A percentile compares a stretch with the other conserved stretches of the same genome.
Evolutionary conservation across 2,113 vertebrate species (phyloP).

Genomic region (Petrocephalus zakoni): DNA sequence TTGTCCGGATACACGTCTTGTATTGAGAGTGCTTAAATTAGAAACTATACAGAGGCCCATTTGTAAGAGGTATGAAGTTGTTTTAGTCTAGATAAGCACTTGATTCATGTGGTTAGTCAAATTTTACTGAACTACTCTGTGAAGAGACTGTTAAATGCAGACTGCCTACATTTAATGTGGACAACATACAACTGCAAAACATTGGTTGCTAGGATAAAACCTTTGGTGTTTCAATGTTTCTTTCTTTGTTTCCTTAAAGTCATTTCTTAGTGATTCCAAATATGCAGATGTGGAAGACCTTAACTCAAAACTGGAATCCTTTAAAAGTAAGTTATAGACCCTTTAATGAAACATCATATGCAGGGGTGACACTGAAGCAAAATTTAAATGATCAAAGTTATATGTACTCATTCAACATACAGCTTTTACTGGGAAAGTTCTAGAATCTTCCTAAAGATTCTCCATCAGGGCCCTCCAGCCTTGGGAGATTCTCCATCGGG

Average conservation of each 20-base stretch:
- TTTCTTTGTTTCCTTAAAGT: conserved; percentile 49
- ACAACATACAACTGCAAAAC: background rate
- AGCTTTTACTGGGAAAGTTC: background rate
- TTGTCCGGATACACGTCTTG: background rate
- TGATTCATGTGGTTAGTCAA: background rate
- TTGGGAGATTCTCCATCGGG: no score
- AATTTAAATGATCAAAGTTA: background rate
- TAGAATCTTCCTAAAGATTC: background rate
- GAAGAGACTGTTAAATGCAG: background rate
- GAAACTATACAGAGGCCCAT: background rate
- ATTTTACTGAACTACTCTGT: background rate
- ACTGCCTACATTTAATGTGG: background rate
- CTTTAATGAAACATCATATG: background rate
- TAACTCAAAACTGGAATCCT: conserved; percentile 61
- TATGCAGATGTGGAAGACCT: conserved; percentile 68
- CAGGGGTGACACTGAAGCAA: background rate
- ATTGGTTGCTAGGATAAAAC: background rate
- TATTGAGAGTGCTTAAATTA: background rate
- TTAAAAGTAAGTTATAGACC: conserved; percentile 59
- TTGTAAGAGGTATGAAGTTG: background rate
- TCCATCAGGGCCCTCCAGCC: background rate
- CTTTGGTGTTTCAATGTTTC: background rate
- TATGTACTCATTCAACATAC: background rate
- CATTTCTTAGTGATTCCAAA: conserved; percentile 64
- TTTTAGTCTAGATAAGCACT: background rate